Base-by-base conservation (phyloP, 2,797 vertebrate species). In the Crossoptilon crossoptilon region DNA sequence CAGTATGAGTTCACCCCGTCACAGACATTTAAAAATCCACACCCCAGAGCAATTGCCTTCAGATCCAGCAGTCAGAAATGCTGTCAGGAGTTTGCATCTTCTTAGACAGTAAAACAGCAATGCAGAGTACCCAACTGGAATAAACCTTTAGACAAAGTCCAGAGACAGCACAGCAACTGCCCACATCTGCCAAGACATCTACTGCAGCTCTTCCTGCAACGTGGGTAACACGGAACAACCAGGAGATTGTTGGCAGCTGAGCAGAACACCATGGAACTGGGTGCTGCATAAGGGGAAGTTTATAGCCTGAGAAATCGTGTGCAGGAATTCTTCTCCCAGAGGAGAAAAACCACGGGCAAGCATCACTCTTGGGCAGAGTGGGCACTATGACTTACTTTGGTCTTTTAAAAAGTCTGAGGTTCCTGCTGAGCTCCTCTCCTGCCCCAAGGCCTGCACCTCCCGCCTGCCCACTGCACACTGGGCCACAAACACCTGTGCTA, bases 401-500 rank as follows among this genome's bases (percentile, higher is more conserved):
- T 78, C 48, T 73, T 48, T 22, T 19, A 37, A 29, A 8, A 67
- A 68, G 55, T 35, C 78, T 49, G 60, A 37, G 39, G 55, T 23
- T 60, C 48, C 41, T 51, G 43, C 55, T 51, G 68, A 83, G 43
- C n/a, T n/a, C 18, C 33, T 0, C 1, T 51, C 35, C 37, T 37
- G 27, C 48, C 7, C 48, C 4, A 3, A 18, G 0, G 3, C 31
- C 18, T 13, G 15, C n/a, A 27, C 19, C 14, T 46, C 46, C 31
- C 35, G n/a, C 7, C 55, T 43, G 31, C 22, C 7, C 60, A 35
- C 53, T 14, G 8, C 44, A 37, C 2, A 4, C 49, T 27, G 13
- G 63, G 60, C 67, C 35, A 26, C 1, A 6, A 1, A 2, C 8
- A n/a, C 11, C 41, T 23, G 1, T n/a, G 41, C 16, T 10, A 41